A percentile compares a stretch with the other conserved stretches of the same genome.
Conservation (phyloP, 2,113 vertebrate species). For the Myrmophylax atrothorax region DNA sequence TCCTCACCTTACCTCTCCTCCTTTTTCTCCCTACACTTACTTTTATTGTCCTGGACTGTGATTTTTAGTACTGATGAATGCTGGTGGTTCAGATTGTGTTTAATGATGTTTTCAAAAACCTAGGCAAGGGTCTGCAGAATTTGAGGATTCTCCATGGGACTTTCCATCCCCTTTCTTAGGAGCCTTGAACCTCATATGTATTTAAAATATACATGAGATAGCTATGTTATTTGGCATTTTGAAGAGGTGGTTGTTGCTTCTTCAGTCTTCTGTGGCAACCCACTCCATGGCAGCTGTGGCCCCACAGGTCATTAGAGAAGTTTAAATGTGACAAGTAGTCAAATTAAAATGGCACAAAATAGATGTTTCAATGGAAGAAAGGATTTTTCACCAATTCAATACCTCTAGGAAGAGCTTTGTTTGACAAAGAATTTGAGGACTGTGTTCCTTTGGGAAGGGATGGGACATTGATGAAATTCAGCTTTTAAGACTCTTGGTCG, state of each 20-base stretch:
- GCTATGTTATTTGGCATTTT: neutral
- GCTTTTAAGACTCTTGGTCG: neutral
- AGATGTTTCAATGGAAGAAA: neutral
- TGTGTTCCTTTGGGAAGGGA: neutral
- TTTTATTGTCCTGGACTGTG: neutral
- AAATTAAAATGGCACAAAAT: neutral
- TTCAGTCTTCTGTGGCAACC: neutral
- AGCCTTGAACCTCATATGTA: neutral
- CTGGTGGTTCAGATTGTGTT: neutral
- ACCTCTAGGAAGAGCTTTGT: neutral
- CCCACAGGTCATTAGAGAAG: neutral
- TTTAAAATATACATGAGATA: neutral
- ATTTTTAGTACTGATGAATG: neutral
- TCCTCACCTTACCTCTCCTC: too few species aligned
- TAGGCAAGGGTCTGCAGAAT: neutral
- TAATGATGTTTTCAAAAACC: neutral
- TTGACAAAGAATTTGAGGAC: neutral
- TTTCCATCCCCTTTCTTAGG: neutral
- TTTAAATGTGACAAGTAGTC: neutral
- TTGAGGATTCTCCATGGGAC: neutral
- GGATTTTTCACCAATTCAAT: neutral
- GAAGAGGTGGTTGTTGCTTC: neutral
- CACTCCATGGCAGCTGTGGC: neutral
- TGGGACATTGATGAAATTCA: neutral
- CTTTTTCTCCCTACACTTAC: neutral